A percentile compares a stretch with the other conserved stretches of the same genome.
Conservation (phyloP, 1,140 invertebrate genomes). For the Brachionus koreanus region DNA sequence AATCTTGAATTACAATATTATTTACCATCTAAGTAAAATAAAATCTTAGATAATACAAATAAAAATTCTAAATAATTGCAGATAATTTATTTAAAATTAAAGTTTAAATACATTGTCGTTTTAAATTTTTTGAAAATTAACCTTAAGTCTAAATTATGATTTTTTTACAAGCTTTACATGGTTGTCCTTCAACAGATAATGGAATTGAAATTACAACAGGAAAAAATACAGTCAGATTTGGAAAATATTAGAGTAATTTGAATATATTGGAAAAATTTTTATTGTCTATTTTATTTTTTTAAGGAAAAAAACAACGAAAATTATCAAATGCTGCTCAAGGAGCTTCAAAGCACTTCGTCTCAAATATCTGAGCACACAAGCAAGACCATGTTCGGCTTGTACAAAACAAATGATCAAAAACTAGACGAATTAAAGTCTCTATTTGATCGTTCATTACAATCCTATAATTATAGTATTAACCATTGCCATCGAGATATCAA, state of each 20-base stretch:
- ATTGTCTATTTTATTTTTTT: not conserved
- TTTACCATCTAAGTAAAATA: too few species aligned
- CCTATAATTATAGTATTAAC: not conserved
- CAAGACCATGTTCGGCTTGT: not conserved
- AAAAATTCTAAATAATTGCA: too few species aligned
- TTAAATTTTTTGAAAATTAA: not conserved
- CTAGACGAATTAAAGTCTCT: not conserved
- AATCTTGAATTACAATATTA: too few species aligned
- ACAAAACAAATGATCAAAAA: constrained; percentile 22
- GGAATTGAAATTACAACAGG: constrained; percentile 14
- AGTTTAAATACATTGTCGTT: too few species aligned
- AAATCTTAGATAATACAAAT: too few species aligned
- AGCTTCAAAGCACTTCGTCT: not conserved
- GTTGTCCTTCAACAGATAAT: not conserved
- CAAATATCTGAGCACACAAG: not conserved
- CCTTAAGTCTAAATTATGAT: too few species aligned
- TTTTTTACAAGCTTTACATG: constrained; percentile 2
- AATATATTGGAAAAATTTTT: too few species aligned
- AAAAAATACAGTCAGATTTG: constrained; percentile 29
- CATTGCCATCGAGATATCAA: constrained; percentile 25
- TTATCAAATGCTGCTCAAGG: constrained; percentile 11
- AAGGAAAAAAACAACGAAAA: constrained; percentile 39
- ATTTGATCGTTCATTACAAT: constrained; percentile 24
- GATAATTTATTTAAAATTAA: too few species aligned
- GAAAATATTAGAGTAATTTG: not conserved